Evolutionary conservation across 1,140 invertebrate genomes (phyloP).

Genomic region (Psilanteris sp.): DNA sequence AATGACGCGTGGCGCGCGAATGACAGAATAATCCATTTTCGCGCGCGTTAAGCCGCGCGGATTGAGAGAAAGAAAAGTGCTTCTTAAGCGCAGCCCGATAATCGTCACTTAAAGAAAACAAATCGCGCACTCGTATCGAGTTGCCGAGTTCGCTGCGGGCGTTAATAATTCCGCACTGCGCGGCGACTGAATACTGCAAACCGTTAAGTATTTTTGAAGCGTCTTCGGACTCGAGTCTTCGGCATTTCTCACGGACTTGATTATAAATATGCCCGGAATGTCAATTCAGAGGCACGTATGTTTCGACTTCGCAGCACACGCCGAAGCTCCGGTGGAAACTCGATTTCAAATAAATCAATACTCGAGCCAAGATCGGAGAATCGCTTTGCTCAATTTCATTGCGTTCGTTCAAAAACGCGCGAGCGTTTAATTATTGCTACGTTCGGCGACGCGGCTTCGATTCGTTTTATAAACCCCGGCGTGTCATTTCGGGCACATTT

Average conservation of each 20-base stretch:
- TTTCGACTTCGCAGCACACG: slow-evolving; percentile 6
- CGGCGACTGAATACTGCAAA: slow-evolving; percentile 14
- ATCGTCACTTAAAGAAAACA: slow-evolving; percentile 1
- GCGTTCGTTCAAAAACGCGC: slow-evolving; percentile 8
- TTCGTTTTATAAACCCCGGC: too few relatives aligned
- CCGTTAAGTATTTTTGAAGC: slow-evolving; percentile 48
- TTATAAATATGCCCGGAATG: slow-evolving; percentile 50
- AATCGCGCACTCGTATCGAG: background rate
- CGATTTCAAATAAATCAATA: slow-evolving; percentile 47
- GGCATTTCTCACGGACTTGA: slow-evolving; percentile 47
- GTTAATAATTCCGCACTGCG: slow-evolving; percentile 22
- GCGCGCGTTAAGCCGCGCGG: too few relatives aligned
- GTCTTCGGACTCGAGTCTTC: slow-evolving; percentile 12
- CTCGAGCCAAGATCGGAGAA: slow-evolving; percentile 6
- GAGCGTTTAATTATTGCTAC: too few relatives aligned
- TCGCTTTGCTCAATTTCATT: slow-evolving; percentile 12
- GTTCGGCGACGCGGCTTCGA: background rate
- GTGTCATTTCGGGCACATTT: too few relatives aligned
- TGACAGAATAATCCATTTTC: too few relatives aligned
- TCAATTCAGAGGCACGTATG: slow-evolving; percentile 34
- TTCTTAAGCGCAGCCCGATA: background rate
- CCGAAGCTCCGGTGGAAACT: slow-evolving; percentile 27
- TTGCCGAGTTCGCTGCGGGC: slow-evolving; percentile 1
- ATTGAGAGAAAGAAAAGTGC: too few relatives aligned
- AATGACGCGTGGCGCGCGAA: too few relatives aligned